These are phyloP conservation scores for Thinocorus orbignyianus DNA, from an alignment of 2,113 vertebrate genomes.

Conservation along the genomic window DNA sequence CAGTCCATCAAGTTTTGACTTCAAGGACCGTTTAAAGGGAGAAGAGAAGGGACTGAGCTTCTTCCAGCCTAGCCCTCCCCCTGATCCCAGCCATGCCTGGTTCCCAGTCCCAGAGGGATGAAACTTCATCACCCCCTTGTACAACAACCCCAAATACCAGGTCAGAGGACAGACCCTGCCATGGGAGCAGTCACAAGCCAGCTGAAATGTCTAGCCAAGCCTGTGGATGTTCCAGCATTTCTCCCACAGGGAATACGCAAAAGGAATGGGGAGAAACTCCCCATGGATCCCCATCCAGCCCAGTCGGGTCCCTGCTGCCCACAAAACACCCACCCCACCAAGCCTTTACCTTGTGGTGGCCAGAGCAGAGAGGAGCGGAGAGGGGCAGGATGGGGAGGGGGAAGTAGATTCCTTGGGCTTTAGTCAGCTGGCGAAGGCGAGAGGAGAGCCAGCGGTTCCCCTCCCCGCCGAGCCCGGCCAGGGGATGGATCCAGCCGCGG, in stretches of 20 bases:
- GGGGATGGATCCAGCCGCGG: background rate
- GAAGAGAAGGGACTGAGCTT: background rate
- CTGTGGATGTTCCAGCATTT: background rate
- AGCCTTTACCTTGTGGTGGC: background rate
- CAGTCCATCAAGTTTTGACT: background rate
- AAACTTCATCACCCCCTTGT: background rate
- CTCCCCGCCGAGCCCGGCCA: background rate
- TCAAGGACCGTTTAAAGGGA: background rate
- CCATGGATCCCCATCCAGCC: background rate
- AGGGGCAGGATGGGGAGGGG: background rate
- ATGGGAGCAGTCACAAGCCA: background rate
- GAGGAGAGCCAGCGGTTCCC: background rate
- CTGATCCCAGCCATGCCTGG: background rate
- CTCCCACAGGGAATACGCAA: background rate
- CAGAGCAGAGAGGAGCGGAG: rapidly evolving
- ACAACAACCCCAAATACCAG: conserved; percentile 5
- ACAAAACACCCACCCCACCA: background rate
- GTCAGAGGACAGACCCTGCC: conserved; percentile 27
- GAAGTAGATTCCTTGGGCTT: conserved; percentile 36
- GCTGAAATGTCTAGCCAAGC: background rate
- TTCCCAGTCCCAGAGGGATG: background rate
- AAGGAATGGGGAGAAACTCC: background rate
- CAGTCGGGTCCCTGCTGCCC: background rate
- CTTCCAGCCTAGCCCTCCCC: background rate
- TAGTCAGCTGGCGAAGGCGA: conserved; percentile 22